Percentiles rank a stretch among this genome's conserved stretches.
phyloP scores from a whole-genome alignment of 2,113 vertebrate genomes.

The Trichechus manatus region DNA sequence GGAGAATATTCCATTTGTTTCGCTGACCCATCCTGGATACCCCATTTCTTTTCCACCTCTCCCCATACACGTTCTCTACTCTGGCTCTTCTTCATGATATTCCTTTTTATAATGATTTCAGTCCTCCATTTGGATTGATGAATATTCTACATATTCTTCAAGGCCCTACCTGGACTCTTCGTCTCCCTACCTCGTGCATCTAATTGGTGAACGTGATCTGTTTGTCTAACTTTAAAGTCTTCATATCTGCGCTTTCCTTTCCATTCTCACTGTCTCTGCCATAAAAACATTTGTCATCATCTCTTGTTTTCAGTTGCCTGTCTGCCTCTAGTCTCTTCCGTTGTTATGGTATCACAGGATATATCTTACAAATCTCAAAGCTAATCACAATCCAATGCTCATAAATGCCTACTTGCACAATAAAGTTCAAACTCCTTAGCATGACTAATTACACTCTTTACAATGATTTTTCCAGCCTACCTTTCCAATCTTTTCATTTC shows the following conservation, averaged over 20 bases:
- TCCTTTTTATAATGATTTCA: background rate
- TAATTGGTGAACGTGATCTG: background rate
- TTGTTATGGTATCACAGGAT: too few relatives aligned
- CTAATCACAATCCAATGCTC: background rate
- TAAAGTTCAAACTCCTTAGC: background rate
- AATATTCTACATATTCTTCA: background rate
- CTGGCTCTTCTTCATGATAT: background rate
- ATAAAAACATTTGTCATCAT: too few relatives aligned
- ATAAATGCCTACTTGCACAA: rapidly evolving
- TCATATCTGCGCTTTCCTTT: background rate
- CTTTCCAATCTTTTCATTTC: background rate
- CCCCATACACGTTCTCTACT: background rate
- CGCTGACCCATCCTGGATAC: rapidly evolving
- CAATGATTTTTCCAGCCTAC: too few relatives aligned
- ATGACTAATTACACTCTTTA: background rate
- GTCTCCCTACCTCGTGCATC: too few relatives aligned
- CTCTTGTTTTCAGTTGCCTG: background rate
- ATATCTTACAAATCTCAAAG: background rate
- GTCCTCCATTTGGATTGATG: background rate
- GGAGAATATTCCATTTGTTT: too few relatives aligned
- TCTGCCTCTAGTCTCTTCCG: rapidly evolving
- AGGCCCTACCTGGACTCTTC: background rate
- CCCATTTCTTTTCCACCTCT: background rate
- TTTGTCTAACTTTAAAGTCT: background rate
- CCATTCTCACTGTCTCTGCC: background rate